These are phyloP conservation scores for Drosophila insularis DNA, from an alignment of 1,140 invertebrate species.

Conservation along the genomic window DNA sequence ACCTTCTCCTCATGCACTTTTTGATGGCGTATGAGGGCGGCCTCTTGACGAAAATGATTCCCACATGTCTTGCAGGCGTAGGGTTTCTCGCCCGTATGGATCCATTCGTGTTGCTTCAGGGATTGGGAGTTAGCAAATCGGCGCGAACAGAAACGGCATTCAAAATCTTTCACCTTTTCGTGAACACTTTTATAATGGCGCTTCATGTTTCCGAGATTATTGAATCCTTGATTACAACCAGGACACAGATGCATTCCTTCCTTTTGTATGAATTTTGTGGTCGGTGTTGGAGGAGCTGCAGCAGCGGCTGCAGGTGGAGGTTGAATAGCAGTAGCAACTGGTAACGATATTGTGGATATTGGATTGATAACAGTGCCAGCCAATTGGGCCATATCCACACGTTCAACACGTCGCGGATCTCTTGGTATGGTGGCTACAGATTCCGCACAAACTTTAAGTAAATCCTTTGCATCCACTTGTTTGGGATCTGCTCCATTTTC, in stretches of 20 bases:
- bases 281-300: slow-evolving; percentile 17
- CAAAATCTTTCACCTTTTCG: slow-evolving; percentile 78
- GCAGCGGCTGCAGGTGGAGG: background rate
- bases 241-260: slow-evolving; percentile 75
- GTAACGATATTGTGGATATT: slow-evolving; percentile 56
- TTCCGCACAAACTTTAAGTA: slow-evolving; percentile 71
- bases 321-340: slow-evolving; percentile 23
- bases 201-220: slow-evolving; percentile 75
- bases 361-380: slow-evolving; percentile 76
- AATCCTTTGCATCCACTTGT: slow-evolving; percentile 46
- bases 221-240: slow-evolving; percentile 71
- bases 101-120: slow-evolving; percentile 80
- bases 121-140: slow-evolving; percentile 79
- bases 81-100: slow-evolving; percentile 83
- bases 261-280: slow-evolving; percentile 62
- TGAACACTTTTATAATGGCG: slow-evolving; percentile 78
- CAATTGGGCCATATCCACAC: slow-evolving; percentile 68
- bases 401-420: slow-evolving; percentile 71
- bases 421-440: slow-evolving; percentile 73
- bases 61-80: slow-evolving; percentile 67
- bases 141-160: slow-evolving; percentile 72
- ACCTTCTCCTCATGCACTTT: slow-evolving; percentile 69
- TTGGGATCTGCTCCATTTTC: slow-evolving; percentile 20
- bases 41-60: slow-evolving; percentile 73
- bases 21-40: slow-evolving; percentile 75